Conservation (phyloP, 1,140 invertebrate species). For the Drosophila mojavensis region DNA sequence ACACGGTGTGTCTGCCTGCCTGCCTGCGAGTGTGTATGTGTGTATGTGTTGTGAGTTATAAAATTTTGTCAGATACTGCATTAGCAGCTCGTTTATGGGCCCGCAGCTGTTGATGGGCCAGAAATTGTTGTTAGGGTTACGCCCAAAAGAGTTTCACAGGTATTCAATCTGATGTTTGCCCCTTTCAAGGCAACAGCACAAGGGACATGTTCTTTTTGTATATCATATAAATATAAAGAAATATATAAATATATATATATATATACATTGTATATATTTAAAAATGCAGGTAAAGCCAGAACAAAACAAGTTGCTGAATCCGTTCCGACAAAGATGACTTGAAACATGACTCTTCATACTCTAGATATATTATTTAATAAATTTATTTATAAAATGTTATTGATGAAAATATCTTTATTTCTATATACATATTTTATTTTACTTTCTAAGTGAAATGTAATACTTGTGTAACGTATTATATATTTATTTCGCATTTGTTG, state of each 20-base stretch:
- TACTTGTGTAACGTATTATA: too few relatives aligned
- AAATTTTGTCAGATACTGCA: conserved; percentile 48
- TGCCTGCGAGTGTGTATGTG: background rate
- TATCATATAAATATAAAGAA: background rate
- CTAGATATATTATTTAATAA: too few relatives aligned
- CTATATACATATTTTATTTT: too few relatives aligned
- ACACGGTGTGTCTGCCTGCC: conserved; percentile 12
- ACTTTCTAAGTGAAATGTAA: too few relatives aligned
- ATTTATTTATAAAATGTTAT: too few relatives aligned
- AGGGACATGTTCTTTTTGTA: background rate
- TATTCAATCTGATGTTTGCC: conserved; percentile 27
- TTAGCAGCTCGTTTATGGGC: conserved; percentile 61
- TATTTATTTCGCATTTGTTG: too few relatives aligned
- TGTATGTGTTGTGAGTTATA: too few relatives aligned
- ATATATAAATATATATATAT: too few relatives aligned
- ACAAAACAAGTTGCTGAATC: background rate
- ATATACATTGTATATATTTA: too few relatives aligned
- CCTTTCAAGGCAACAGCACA: background rate
- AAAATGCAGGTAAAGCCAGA: background rate
- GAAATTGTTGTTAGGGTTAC: conserved; percentile 44
- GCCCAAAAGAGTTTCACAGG: conserved; percentile 34
- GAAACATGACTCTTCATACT: too few relatives aligned
- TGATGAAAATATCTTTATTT: too few relatives aligned
- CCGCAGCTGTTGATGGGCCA: conserved; percentile 54
- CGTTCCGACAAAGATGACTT: background rate